phyloP scores from a whole-genome alignment of 2,113 vertebrate species.

The Psettodes erumei region DNA sequence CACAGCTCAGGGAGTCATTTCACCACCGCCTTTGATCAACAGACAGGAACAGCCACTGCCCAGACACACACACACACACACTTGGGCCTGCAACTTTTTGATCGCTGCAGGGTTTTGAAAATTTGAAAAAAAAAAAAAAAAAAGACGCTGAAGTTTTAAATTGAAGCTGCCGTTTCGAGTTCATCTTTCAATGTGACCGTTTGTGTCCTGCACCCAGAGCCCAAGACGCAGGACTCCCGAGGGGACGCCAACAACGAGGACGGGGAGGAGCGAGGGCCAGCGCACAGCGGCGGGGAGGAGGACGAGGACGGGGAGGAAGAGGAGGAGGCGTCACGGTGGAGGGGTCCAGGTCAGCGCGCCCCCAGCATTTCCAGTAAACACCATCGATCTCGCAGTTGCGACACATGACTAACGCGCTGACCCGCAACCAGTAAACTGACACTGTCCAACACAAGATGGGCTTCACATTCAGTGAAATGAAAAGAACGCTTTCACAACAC shows the following conservation, averaged over 20 bases:
- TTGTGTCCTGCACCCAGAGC: conserved; percentile 71
- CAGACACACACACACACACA: conserved; percentile 26
- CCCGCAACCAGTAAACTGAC: too few relatives aligned
- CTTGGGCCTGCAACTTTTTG: conserved; percentile 3
- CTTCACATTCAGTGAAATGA: background rate
- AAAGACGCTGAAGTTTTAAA: background rate
- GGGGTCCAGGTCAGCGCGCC: conserved; percentile 86
- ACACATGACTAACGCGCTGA: too few relatives aligned
- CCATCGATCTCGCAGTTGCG: background rate
- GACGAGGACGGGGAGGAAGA: conserved; percentile 70
- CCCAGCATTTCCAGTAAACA: background rate
- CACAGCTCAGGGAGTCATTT: conserved; percentile 46
- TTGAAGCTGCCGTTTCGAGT: background rate
- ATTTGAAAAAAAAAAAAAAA: too few relatives aligned
- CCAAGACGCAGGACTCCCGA: conserved; percentile 70
- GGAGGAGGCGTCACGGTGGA: conserved; percentile 79
- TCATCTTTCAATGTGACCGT: background rate
- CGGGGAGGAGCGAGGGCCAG: conserved; percentile 45
- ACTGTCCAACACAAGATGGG: too few relatives aligned
- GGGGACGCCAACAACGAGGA: conserved; percentile 68
- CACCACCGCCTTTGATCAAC: conserved; percentile 71
- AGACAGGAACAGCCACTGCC: conserved; percentile 58
- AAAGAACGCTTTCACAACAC: background rate
- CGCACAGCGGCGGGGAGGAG: conserved; percentile 53
- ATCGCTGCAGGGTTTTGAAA: background rate